A percentile compares a stretch with the other conserved stretches of the same genome.
Evolutionary conservation across 1,140 invertebrate species (phyloP).

Genomic region (Sarcophaga bullata): DNA sequence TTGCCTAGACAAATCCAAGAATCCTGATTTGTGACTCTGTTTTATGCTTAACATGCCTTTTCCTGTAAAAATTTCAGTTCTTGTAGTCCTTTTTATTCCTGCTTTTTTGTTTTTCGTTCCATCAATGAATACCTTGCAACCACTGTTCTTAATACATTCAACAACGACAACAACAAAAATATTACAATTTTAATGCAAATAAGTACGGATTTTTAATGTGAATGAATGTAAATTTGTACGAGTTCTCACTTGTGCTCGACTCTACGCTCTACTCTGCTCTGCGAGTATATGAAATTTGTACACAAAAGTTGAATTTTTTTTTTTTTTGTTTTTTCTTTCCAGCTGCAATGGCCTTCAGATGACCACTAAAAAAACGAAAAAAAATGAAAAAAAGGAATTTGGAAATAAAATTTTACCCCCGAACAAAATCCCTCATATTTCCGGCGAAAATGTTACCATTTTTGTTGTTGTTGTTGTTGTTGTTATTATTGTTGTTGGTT

Average conservation of each 20-base stretch:
- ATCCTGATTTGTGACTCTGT: no score
- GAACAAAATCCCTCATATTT: conserved; percentile 34
- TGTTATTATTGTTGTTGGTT: conserved; percentile 18
- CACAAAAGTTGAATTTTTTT: not conserved
- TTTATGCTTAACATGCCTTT: no score
- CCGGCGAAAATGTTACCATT: not conserved
- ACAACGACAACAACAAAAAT: not conserved
- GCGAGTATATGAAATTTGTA: not conserved
- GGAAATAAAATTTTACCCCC: no score
- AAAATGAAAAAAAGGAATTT: not conserved
- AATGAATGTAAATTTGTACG: not conserved
- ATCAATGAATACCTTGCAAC: not conserved
- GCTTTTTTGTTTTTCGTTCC: no score
- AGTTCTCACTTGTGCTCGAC: not conserved
- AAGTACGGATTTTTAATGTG: conserved; percentile 23
- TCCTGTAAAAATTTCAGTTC: no score
- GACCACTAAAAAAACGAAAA: conserved; percentile 26
- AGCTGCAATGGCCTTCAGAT: conserved; percentile 33
- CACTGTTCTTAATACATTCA: not conserved
- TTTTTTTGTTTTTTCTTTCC: conserved; percentile 35
- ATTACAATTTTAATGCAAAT: not conserved
- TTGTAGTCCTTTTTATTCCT: no score
- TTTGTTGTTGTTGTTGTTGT: not conserved
- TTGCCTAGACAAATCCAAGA: no score
- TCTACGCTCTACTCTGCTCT: no score